phyloP scores from a whole-genome alignment of 1,140 invertebrate genomes.

The Campodea augens region DNA sequence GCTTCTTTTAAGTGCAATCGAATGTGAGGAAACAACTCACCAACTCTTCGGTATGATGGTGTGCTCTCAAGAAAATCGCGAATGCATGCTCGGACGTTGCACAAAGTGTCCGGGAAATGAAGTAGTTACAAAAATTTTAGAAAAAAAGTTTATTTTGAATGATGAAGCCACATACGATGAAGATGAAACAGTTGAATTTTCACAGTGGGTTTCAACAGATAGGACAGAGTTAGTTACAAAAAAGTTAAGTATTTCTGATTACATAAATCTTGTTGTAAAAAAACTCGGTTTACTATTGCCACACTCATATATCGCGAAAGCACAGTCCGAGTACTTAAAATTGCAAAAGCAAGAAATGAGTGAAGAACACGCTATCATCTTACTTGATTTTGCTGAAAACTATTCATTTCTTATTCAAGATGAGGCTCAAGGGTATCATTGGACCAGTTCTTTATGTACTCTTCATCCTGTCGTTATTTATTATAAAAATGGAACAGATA shows the following conservation, averaged over 20 bases:
- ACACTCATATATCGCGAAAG: background rate
- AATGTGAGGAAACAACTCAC: background rate
- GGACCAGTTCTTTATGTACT: no score
- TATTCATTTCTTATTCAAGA: no score
- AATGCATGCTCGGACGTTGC: background rate
- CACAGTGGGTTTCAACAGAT: background rate
- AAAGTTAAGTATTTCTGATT: background rate
- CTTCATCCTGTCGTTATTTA: conserved; percentile 9
- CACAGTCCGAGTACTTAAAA: background rate
- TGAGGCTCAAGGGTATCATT: no score
- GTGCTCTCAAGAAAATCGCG: background rate
- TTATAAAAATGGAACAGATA: conserved; percentile 6
- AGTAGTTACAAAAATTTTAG: background rate
- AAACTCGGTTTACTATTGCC: background rate
- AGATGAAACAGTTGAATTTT: background rate
- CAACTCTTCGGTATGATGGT: background rate
- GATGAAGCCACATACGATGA: no score
- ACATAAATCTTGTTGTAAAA: background rate
- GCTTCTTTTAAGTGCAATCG: background rate
- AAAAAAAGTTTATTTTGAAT: background rate
- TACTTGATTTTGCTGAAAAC: no score
- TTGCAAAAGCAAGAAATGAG: background rate
- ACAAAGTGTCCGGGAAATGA: no score
- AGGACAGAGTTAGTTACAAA: background rate
- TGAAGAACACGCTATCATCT: no score